Evolutionary conservation across 2,797 vertebrate genomes (phyloP), one percentile per base, ranked within the genome.

Genomic region (Notoglanidium macrostoma): DNA sequence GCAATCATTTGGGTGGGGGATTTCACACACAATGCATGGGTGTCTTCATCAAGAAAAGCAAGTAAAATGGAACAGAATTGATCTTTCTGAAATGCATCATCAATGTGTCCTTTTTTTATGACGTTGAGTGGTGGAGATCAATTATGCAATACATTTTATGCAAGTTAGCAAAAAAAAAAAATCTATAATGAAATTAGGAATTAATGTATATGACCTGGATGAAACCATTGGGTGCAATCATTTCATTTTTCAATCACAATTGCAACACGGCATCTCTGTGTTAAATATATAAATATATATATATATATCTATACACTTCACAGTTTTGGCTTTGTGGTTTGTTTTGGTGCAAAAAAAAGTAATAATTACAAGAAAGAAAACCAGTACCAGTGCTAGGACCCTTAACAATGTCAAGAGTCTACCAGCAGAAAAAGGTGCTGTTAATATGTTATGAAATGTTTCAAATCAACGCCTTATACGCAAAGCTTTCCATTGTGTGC

Each of bases 131-230:
- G 9, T 83, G 63, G 46, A 35, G 63, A 83, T 83, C 63, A 83
- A 68, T 83, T 83, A 83, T 68, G 81, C 81, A 83, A 83, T 51
- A 59, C 54, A 68, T 32, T 40, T 79, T 68, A 68, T 68, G 81
- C 63, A 83, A 67, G 44, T 82, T 67, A 29, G 35, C 35, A 59
- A 44, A 49, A 46, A 29, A 32, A 68, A 35, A 46, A 29, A 67
- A 82, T 82, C 61, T 49, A 81, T 81, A 40, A 63, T 29, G 59
- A 44, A 40, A 40, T 40, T 15, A 29, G 40, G 49, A 82, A 65
- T 82, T 0, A 19, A 51, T 67, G 44, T 44, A 82, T 29, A 9
- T 21, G 61, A 15, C 7, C 44, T 29, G 11, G 8, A 49, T 83
- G n/a, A 32, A 67, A 29, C 8, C 26, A 61, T n/a, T 35, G 2